phyloP scores from a whole-genome alignment of 2,113 vertebrate genomes.

The Nothocercus julius region DNA sequence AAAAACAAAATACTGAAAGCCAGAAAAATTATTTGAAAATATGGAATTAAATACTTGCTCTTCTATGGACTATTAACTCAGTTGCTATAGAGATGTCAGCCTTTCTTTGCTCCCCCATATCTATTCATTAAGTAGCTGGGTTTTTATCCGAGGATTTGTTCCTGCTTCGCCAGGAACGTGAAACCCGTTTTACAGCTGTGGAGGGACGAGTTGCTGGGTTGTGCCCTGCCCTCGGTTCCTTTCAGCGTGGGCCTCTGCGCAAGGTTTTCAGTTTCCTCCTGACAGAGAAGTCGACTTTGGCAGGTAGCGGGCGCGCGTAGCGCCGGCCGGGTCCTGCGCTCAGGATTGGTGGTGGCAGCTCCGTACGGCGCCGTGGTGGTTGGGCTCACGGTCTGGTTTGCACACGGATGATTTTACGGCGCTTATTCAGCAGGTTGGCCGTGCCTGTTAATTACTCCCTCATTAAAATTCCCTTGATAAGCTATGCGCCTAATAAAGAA shows the following conservation, averaged over 20 bases:
- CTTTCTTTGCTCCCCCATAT: constrained; percentile 24
- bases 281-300: background rate
- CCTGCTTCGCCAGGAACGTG: background rate
- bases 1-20: background rate
- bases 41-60: constrained; percentile 13
- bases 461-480: background rate
- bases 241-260: constrained; percentile 14
- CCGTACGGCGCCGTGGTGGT: background rate
- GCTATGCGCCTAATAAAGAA: background rate
- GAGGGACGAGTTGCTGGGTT: constrained; percentile 18
- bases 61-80: background rate
- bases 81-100: constrained; percentile 47
- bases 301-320: rapidly evolving
- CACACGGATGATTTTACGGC: background rate
- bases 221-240: constrained; percentile 23
- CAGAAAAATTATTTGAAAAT: constrained; percentile 21
- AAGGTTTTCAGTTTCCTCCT: constrained; percentile 10
- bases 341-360: background rate
- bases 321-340: background rate
- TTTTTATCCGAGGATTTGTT: constrained; percentile 42
- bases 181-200: constrained; percentile 29
- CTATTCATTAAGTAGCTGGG: constrained; percentile 8
- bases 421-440: background rate
- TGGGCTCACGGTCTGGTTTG: background rate
- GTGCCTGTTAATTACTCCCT: background rate